Percentiles rank a stretch among this genome's conserved stretches.
Conservation (phyloP, 2,113 vertebrate genomes). For the Lamprologus sp. region DNA sequence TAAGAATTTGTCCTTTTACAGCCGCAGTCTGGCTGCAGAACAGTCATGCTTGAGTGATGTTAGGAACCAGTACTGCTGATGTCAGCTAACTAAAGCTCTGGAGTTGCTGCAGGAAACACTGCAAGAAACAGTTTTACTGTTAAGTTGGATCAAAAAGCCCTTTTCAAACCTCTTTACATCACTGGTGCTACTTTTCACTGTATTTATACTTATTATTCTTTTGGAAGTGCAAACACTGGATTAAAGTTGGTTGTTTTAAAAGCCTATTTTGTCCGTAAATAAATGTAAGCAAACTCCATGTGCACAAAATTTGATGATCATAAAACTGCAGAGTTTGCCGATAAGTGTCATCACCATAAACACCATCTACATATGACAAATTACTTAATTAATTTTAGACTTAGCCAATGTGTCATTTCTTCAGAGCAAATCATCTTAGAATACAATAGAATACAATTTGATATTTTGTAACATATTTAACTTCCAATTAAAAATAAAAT, state of each 20-base stretch:
- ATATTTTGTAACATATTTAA: not conserved
- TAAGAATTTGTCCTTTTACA: not conserved
- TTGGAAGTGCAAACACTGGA: not conserved
- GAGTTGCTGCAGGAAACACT: conserved; percentile 17
- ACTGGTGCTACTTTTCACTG: not conserved
- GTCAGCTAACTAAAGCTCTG: conserved; percentile 26
- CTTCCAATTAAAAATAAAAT: not conserved
- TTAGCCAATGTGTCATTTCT: not conserved
- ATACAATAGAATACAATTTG: not conserved
- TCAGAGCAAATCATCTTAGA: not conserved
- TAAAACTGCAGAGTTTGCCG: not conserved
- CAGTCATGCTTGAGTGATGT: conserved; percentile 50
- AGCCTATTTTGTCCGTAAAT: not conserved
- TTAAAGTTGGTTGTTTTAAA: not conserved
- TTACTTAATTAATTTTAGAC: not conserved
- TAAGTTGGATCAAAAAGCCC: not conserved
- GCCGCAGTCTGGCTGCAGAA: conserved; percentile 55
- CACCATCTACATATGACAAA: not conserved
- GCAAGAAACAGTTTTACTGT: not conserved
- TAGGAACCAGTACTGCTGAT: conserved; percentile 38
- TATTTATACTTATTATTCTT: not conserved
- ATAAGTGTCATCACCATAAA: not conserved
- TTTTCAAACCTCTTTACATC: not conserved
- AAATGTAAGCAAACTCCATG: not conserved
- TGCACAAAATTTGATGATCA: not conserved